Evolutionary conservation across 2,113 vertebrate genomes (phyloP).

Genomic region (Sylvia atricapilla): DNA sequence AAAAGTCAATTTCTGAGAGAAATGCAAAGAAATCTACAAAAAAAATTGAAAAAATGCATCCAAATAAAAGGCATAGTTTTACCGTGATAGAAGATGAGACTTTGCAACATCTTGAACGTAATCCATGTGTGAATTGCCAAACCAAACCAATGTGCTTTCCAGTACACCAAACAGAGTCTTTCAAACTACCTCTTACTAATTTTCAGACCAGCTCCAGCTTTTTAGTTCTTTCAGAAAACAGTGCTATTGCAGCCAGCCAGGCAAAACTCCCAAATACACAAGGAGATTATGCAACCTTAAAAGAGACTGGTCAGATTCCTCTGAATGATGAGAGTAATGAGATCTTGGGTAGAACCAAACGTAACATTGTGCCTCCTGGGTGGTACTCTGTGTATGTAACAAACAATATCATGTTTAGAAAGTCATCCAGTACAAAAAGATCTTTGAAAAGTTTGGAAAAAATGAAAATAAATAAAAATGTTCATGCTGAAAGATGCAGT

Average conservation of each 20-base stretch:
- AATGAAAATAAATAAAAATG: conserved; percentile 32
- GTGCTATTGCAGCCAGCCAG: conserved; percentile 33
- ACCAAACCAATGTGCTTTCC: conserved; percentile 56
- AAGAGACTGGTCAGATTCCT: neutral
- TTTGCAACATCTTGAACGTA: conserved; percentile 58
- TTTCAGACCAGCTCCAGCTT: conserved; percentile 62
- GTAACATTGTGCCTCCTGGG: conserved; percentile 85
- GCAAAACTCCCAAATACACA: neutral
- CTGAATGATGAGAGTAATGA: conserved; percentile 47
- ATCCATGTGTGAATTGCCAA: conserved; percentile 30
- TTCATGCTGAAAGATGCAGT: conserved; percentile 47
- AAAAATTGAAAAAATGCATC: conserved; percentile 19
- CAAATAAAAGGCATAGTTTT: conserved; percentile 41
- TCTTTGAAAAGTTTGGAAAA: conserved; percentile 36
- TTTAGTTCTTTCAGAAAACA: conserved; percentile 66
- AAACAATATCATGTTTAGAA: conserved; percentile 80
- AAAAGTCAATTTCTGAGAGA: conserved; percentile 72
- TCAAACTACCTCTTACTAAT: conserved; percentile 68
- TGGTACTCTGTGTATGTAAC: conserved; percentile 89
- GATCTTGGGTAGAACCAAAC: conserved; percentile 72
- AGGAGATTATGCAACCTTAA: neutral
- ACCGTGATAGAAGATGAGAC: conserved; percentile 27
- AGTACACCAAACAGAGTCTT: conserved; percentile 49
- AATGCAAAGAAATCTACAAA: conserved; percentile 63
- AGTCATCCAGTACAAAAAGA: conserved; percentile 62